A percentile compares a stretch with the other conserved stretches of the same genome.
These are phyloP conservation scores for Phalacrocorax carbo DNA, from an alignment of 2,113 vertebrate genomes.

Conservation along the genomic window DNA sequence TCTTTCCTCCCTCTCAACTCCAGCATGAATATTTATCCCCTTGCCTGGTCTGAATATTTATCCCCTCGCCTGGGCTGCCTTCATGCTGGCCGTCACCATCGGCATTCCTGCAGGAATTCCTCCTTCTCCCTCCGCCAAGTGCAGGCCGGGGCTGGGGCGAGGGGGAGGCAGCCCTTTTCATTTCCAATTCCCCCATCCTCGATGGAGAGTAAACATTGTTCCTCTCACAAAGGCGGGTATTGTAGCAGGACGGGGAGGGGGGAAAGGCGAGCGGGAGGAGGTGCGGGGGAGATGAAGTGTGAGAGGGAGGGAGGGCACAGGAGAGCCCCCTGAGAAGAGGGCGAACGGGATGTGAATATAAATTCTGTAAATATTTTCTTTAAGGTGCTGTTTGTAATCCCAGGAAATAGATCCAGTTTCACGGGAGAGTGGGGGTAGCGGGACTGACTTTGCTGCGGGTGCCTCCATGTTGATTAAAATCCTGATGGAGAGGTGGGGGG, in stretches of 20 bases:
- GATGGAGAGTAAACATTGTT: conserved; percentile 57
- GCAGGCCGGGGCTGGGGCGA: background rate
- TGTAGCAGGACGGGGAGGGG: background rate
- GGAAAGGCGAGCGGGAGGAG: background rate
- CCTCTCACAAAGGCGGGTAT: conserved; percentile 58
- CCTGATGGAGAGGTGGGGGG: background rate
- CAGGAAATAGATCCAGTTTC: conserved; percentile 60
- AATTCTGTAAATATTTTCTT: conserved; percentile 73
- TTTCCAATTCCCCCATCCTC: conserved; percentile 9
- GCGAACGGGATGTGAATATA: conserved; percentile 63
- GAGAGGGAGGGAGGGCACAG: background rate
- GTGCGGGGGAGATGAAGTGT: background rate
- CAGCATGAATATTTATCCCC: conserved; percentile 50
- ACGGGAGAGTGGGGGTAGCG: background rate
- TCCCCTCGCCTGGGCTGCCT: background rate
- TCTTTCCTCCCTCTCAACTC: background rate
- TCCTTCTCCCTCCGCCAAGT: background rate
- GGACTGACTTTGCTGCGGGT: background rate
- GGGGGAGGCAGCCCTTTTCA: conserved; percentile 26
- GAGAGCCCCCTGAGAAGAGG: conserved; percentile 33
- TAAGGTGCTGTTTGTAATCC: conserved; percentile 53
- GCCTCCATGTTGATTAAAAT: background rate
- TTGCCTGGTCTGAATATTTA: conserved; percentile 20
- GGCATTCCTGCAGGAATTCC: conserved; percentile 44
- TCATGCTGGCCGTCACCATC: background rate